phyloP scores from a whole-genome alignment of 2,888 invertebrate species.

The Rotaria magnacalcarata region DNA sequence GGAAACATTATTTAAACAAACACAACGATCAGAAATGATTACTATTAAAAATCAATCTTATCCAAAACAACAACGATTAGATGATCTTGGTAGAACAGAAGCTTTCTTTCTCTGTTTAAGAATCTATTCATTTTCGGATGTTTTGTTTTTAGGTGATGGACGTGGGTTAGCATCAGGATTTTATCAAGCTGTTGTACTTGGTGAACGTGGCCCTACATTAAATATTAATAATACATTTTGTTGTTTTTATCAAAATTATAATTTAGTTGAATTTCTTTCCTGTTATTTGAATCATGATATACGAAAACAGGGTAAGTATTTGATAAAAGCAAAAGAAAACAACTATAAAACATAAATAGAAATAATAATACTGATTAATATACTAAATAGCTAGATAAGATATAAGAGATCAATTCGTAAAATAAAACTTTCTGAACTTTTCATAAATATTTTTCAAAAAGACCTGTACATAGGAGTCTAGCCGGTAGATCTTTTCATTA shows the following conservation, averaged over 20 bases:
- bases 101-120: too few species aligned
- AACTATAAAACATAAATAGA: too few species aligned
- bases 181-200: background rate
- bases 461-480: too few species aligned
- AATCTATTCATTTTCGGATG: too few species aligned
- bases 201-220: background rate
- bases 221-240: slow-evolving; percentile 1
- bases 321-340: too few species aligned
- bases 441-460: too few species aligned
- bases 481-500: too few species aligned
- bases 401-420: background rate
- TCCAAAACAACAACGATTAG: background rate
- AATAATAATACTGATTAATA: too few species aligned
- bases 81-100: background rate
- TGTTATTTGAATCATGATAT: background rate
- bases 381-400: background rate
- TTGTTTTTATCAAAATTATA: background rate
- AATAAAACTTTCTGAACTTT: too few species aligned
- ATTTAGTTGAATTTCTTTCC: background rate
- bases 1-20: slow-evolving; percentile 24
- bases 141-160: background rate
- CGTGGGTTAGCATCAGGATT: background rate
- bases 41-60: background rate
- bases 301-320: background rate
- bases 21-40: background rate